These are phyloP conservation scores for Apis cerana DNA, from an alignment of 1,140 invertebrate species.

Conservation along the genomic window DNA sequence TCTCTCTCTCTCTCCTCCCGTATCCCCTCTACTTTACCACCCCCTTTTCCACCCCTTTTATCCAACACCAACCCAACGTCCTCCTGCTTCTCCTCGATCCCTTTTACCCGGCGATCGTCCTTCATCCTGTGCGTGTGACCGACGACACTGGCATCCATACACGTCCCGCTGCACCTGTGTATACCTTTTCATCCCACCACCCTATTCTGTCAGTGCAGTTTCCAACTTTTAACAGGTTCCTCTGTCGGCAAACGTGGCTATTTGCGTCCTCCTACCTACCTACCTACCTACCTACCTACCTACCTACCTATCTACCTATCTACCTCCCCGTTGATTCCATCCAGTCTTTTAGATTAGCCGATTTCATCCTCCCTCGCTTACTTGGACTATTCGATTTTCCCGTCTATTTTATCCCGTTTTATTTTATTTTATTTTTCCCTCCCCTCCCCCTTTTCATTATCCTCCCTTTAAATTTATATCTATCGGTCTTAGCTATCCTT, in stretches of 20 bases:
- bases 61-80: constrained; percentile 16
- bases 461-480: neutral
- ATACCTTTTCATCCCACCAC: constrained; percentile 61
- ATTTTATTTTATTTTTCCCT: too few species aligned
- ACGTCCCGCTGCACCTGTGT: constrained; percentile 54
- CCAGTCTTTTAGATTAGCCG: constrained; percentile 34
- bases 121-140: constrained; percentile 44
- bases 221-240: constrained; percentile 67
- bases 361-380: too few species aligned
- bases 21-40: neutral
- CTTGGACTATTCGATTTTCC: neutral
- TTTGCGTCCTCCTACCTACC: constrained; percentile 12
- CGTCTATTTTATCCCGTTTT: neutral
- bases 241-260: constrained; percentile 52
- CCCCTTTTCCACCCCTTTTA: constrained; percentile 14
- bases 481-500: neutral
- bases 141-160: constrained; percentile 50
- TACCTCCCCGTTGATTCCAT: neutral
- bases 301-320: neutral
- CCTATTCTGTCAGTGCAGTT: constrained; percentile 61
- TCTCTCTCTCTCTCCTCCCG: constrained; percentile 5
- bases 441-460: too few species aligned
- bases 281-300: neutral
- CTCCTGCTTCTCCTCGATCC: constrained; percentile 40
- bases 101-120: constrained; percentile 46